Conservation (phyloP, 35 echinoderm and acorn worm genomes). For the Apostichopus californicus region DNA sequence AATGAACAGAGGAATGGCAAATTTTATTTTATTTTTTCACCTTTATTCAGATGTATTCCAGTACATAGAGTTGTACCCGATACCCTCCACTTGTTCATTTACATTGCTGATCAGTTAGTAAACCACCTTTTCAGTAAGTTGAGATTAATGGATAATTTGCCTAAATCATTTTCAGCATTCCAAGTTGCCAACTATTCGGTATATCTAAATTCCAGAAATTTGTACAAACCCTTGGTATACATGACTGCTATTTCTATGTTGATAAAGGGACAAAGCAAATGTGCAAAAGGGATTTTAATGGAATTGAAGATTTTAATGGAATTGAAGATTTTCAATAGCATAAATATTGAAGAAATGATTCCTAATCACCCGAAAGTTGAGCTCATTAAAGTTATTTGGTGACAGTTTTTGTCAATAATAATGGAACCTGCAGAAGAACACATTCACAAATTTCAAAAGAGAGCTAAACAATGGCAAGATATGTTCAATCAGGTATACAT, state of each 20-base stretch:
- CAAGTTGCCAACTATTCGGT: not conserved
- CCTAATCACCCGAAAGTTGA: not conserved
- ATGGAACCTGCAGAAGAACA: not conserved
- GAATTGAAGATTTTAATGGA: too few relatives aligned
- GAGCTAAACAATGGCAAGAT: not conserved
- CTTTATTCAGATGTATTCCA: not conserved
- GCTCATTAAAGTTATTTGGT: not conserved
- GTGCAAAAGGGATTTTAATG: conserved; percentile 23
- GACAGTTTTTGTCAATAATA: not conserved
- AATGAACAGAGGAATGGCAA: not conserved
- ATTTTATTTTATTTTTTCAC: not conserved
- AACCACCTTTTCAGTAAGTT: conserved; percentile 11
- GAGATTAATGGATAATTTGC: not conserved
- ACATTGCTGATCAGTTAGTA: conserved; percentile 33
- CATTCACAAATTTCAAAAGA: not conserved
- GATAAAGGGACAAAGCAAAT: conserved; percentile 9
- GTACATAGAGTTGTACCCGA: conserved; percentile 25
- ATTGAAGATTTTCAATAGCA: not conserved
- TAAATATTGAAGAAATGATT: not conserved
- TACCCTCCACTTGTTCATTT: conserved; percentile 35
- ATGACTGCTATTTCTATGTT: conserved; percentile 43
- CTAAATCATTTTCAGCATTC: not conserved
- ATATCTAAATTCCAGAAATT: conserved; percentile 22
- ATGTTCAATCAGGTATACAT: not conserved
- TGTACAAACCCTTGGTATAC: not conserved